Evolutionary conservation across 2,113 vertebrate species (phyloP), one percentile per base, ranked within the genome.

Genomic region (Colius striatus): DNA sequence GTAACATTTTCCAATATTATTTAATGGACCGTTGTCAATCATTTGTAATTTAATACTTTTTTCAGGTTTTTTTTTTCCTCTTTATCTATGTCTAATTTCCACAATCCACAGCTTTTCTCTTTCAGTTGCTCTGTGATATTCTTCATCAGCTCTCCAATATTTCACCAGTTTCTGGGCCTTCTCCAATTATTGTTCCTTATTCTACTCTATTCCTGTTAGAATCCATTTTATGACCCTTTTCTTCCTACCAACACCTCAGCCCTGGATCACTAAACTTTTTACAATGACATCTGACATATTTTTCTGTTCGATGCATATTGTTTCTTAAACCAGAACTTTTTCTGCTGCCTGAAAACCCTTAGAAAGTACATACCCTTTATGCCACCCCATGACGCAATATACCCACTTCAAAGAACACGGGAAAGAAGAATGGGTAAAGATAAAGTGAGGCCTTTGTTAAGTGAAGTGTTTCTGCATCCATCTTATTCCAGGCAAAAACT

Each of bases 401-500:
- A 63, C 23, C 62, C 45, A 16, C 45, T 92, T 87, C 65, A 72
- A 88, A 95, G 38, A 88, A 13, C 30, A 74, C 25, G 25, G 32
- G 30, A n/a, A 80, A 78, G 90, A 88, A 84, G 68, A 79, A 77
- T 72, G 34, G 57, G 80, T 15, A 87, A 89, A 92, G 88, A 96
- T 87, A 84, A 96, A 30, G 16, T 13, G 20, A 13, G 41, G 41
- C 27, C 50, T 93, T 94, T 95, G 85, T 95, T 97, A 89, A 90
- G 61, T 29, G 26, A 58, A 92, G n/a, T 68, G 58, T 86, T 97
- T 92, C 92, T 92, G 88, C 83, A 92, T 93, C 88, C 90, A 78
- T 95, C 85, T 80, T 91, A 58, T 95, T 93, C 11, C 51, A 74
- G 68, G 85, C 30, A 87, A 96, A 87, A 86, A 63, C 68, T 86